A percentile compares a stretch with the other conserved stretches of the same genome.
Conservation (phyloP, 2,797 vertebrate genomes). For the Crotalus adamanteus region DNA sequence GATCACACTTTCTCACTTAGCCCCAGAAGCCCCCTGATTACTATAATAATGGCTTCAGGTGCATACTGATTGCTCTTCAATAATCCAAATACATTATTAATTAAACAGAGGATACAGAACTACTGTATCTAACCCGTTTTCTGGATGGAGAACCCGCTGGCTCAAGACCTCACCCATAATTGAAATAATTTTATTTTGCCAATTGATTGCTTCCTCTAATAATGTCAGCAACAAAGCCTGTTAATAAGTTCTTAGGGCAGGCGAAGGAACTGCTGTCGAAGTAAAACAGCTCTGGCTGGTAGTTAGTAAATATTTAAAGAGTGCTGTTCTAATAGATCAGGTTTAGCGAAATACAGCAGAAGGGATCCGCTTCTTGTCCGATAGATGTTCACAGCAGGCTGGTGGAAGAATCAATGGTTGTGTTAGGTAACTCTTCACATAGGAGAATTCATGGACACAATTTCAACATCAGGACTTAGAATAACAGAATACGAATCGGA, state of each 20-base stretch:
- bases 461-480: not conserved
- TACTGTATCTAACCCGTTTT: not conserved
- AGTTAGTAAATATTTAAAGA: rapidly evolving
- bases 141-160: not conserved
- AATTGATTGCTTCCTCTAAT: not conserved
- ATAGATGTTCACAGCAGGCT: not conserved
- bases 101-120: not conserved
- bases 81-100: not conserved
- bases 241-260: not conserved
- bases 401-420: not conserved
- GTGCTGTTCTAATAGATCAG: rapidly evolving
- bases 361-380: not conserved
- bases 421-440: not conserved
- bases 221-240: not conserved
- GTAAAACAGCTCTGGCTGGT: not conserved
- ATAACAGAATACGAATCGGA: not conserved
- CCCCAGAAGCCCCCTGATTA: not conserved
- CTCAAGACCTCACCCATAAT: not conserved
- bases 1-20: not conserved
- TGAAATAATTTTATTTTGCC: not conserved
- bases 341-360: not conserved
- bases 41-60: not conserved
- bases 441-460: not conserved
- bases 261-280: not conserved
- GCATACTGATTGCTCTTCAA: not conserved